phyloP scores from a whole-genome alignment of 2,113 vertebrate genomes.

The Candoia aspera region DNA sequence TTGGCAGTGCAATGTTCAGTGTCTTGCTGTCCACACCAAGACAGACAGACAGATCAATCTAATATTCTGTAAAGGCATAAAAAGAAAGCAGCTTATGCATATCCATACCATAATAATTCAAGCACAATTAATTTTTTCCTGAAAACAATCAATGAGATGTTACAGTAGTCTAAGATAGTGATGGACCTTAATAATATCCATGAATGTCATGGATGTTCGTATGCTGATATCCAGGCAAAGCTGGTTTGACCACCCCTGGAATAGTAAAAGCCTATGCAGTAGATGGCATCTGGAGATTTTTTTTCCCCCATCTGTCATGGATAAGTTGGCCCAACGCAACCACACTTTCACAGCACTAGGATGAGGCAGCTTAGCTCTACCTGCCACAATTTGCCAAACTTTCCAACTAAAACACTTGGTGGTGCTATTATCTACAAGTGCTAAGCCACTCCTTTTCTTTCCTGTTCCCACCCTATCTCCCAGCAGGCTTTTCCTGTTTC shows the following conservation, averaged over 20 bases:
- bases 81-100: background rate
- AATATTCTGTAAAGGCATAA: constrained; percentile 24
- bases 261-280: background rate
- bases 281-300: background rate
- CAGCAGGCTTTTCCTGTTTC: background rate
- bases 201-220: background rate
- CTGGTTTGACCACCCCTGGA: background rate
- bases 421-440: background rate
- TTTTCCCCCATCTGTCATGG: too few species aligned
- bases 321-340: too few species aligned
- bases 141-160: background rate
- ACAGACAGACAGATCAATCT: background rate
- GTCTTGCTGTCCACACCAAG: too few species aligned
- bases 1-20: background rate
- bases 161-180: background rate
- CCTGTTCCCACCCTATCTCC: background rate
- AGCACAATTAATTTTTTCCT: background rate
- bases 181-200: background rate
- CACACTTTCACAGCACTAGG: background rate
- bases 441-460: background rate
- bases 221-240: background rate
- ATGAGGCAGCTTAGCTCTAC: background rate
- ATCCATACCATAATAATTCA: background rate
- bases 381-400: too few species aligned
- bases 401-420: background rate